Conservation (phyloP, 2,888 invertebrate genomes). For the Phortica magna region DNA sequence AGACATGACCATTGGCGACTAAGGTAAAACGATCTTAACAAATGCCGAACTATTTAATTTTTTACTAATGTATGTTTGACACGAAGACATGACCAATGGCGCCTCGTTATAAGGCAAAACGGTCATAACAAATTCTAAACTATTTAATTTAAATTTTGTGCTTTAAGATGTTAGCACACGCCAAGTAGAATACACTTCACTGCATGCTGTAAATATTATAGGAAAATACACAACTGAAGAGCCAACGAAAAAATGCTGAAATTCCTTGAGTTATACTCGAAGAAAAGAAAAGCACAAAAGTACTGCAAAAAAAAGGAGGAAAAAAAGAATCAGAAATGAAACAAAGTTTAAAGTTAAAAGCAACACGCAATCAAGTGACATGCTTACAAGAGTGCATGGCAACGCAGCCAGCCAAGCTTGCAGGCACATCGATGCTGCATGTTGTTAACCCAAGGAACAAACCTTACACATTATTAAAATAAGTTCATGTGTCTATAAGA, state of each 20-base stretch:
- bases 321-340: neutral
- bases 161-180: neutral
- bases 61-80: no score
- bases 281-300: neutral
- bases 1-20: no score
- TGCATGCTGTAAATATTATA: neutral
- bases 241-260: neutral
- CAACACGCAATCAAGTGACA: conserved; percentile 38
- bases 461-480: neutral
- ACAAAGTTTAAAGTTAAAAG: conserved; percentile 32
- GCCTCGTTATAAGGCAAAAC: no score
- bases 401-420: neutral
- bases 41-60: no score
- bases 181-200: no score
- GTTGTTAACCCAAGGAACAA: neutral
- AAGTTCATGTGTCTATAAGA: neutral
- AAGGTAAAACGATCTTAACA: no score
- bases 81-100: no score
- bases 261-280: neutral
- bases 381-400: conserved; percentile 29
- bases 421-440: neutral
- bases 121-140: no score
- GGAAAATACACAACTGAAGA: neutral
- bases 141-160: no score
- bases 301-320: neutral